These are phyloP conservation scores for Leptinotarsa undecemlineata DNA, from an alignment of 1,140 invertebrate genomes.

Conservation along the genomic window DNA sequence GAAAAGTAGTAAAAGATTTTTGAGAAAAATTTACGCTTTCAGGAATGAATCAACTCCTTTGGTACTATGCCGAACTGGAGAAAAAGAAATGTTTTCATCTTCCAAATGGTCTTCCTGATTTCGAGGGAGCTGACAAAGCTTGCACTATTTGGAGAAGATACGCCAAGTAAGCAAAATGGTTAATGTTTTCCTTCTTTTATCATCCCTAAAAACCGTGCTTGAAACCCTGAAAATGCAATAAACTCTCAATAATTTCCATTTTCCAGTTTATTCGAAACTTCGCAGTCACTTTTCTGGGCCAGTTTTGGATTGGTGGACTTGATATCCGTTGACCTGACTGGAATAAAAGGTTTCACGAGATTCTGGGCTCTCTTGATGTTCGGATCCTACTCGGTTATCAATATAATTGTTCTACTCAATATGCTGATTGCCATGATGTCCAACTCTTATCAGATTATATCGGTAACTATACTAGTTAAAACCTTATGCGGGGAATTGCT, in stretches of 20 bases:
- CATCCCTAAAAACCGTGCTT: not conserved
- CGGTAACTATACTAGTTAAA: conserved; percentile 51
- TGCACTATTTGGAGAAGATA: conserved; percentile 80
- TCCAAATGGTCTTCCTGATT: conserved; percentile 65
- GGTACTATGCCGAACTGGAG: conserved; percentile 87
- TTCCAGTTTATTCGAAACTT: conserved; percentile 82
- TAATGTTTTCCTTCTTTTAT: not conserved
- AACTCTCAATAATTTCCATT: no score
- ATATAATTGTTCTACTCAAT: conserved; percentile 83
- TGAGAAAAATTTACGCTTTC: conserved; percentile 11
- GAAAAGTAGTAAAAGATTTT: no score
- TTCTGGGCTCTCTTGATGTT: conserved; percentile 84
- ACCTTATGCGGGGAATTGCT: not conserved
- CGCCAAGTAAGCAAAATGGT: conserved; percentile 56
- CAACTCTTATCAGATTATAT: conserved; percentile 83
- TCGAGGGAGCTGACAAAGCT: conserved; percentile 68
- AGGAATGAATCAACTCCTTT: conserved; percentile 82
- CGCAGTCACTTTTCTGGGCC: conserved; percentile 89
- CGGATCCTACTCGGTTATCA: conserved; percentile 81
- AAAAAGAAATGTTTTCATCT: conserved; percentile 73
- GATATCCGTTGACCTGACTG: conserved; percentile 75
- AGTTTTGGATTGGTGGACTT: conserved; percentile 84
- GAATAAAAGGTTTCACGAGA: conserved; percentile 77
- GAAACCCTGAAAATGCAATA: no score
- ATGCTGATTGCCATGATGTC: conserved; percentile 91